phyloP scores from a whole-genome alignment of 2,113 vertebrate genomes.

The Apodemus sylvaticus region DNA sequence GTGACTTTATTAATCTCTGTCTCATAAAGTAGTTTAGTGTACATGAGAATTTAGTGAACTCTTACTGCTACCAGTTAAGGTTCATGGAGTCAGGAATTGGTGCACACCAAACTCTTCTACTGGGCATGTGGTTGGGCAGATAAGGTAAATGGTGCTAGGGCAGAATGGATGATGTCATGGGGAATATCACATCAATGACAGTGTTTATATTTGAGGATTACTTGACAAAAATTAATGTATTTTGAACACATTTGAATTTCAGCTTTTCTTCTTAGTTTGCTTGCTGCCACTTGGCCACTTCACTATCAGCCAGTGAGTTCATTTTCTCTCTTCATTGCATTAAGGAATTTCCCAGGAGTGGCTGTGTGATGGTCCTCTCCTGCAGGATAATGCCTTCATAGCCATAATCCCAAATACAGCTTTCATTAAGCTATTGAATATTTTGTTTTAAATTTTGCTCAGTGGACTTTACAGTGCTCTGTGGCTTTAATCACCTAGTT shows the following conservation, averaged over 20 bases:
- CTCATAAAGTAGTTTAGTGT: conserved; percentile 1
- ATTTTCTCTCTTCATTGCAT: conserved; percentile 39
- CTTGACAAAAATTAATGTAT: conserved; percentile 4
- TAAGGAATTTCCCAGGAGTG: conserved; percentile 40
- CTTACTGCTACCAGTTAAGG: background rate
- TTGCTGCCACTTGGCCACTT: conserved; percentile 53
- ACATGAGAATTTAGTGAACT: background rate
- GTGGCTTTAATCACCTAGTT: conserved; percentile 23
- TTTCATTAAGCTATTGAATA: conserved; percentile 11
- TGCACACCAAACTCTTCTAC: background rate
- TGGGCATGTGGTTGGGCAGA: background rate
- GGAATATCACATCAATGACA: background rate
- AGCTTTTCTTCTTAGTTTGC: conserved; percentile 38
- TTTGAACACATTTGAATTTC: conserved; percentile 38
- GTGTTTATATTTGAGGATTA: background rate
- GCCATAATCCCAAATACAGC: background rate
- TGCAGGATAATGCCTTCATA: conserved; percentile 37
- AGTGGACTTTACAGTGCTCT: background rate
- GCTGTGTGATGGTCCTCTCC: background rate
- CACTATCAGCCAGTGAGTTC: background rate
- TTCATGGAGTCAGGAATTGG: background rate
- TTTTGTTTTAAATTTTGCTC: conserved; percentile 25
- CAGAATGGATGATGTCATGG: background rate
- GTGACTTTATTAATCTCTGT: conserved; percentile 24
- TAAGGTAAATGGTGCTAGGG: background rate